Conservation (phyloP, 1,140 invertebrate species). For the Zeugodacus cucurbitae region DNA sequence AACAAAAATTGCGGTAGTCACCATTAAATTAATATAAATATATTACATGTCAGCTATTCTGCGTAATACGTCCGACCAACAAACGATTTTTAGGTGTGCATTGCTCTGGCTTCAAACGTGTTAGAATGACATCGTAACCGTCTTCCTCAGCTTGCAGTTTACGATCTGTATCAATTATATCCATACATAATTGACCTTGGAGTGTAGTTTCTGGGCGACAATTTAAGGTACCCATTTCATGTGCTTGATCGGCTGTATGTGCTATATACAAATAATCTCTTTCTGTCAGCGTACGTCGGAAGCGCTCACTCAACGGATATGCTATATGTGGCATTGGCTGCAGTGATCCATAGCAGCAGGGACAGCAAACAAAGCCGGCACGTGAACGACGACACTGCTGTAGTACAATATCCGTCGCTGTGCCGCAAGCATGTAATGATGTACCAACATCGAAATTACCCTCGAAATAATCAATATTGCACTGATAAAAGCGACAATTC, state of each 20-base stretch:
- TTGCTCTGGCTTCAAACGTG: constrained; percentile 78
- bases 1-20: background rate
- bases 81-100: constrained; percentile 96
- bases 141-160: constrained; percentile 77
- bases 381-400: constrained; percentile 80
- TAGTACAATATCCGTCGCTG: constrained; percentile 92
- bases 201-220: constrained; percentile 70
- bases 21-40: background rate
- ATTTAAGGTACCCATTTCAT: constrained; percentile 74
- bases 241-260: constrained; percentile 90
- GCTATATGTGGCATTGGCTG: constrained; percentile 74
- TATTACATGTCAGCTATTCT: background rate
- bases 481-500: constrained; percentile 87
- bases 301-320: constrained; percentile 78
- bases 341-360: constrained; percentile 94
- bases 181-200: constrained; percentile 86
- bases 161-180: constrained; percentile 88
- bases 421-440: constrained; percentile 93
- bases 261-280: constrained; percentile 83
- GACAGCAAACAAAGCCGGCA: constrained; percentile 90
- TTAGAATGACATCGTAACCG: constrained; percentile 80
- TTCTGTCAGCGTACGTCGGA: constrained; percentile 68
- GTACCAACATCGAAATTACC: constrained; percentile 85
- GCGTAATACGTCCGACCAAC: constrained; percentile 74
- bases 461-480: constrained; percentile 86